Evolutionary conservation across 2,797 vertebrate species (phyloP).

Genomic region (Micromesistius poutassou): DNA sequence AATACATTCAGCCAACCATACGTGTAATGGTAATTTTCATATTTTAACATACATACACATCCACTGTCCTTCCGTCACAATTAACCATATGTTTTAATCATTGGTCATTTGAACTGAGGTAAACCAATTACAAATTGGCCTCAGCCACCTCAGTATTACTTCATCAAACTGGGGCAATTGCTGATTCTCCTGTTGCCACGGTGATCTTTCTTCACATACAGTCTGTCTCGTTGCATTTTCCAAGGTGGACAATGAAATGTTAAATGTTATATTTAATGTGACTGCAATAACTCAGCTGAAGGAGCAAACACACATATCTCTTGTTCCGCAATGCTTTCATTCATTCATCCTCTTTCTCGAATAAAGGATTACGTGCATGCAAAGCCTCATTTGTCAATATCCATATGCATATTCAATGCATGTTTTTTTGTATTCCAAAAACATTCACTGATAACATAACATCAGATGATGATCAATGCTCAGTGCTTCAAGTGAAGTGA

Average conservation of each 20-base stretch:
- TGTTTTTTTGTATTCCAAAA: background rate
- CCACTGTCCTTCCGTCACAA: background rate
- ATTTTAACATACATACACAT: background rate
- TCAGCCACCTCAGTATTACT: slow-evolving; percentile 45
- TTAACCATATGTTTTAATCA: background rate
- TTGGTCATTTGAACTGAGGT: background rate
- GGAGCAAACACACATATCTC: slow-evolving; percentile 39
- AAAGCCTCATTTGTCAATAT: background rate
- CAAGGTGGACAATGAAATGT: slow-evolving; percentile 61
- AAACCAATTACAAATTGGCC: slow-evolving; percentile 8
- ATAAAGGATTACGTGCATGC: slow-evolving; percentile 26
- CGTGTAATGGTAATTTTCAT: background rate
- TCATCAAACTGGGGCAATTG: slow-evolving; percentile 47
- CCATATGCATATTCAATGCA: background rate
- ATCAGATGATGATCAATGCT: background rate
- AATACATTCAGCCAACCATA: background rate
- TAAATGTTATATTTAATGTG: slow-evolving; percentile 48
- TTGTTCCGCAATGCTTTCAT: slow-evolving; percentile 57
- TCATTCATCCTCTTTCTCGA: slow-evolving; percentile 16
- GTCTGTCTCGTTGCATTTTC: slow-evolving; percentile 55
- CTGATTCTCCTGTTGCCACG: slow-evolving; percentile 67
- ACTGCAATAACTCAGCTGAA: slow-evolving; percentile 42
- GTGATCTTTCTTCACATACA: slow-evolving; percentile 66
- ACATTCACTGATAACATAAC: background rate
- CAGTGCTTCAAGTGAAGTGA: background rate